phyloP scores from a whole-genome alignment of 2,113 vertebrate genomes.

The Serinus canaria region DNA sequence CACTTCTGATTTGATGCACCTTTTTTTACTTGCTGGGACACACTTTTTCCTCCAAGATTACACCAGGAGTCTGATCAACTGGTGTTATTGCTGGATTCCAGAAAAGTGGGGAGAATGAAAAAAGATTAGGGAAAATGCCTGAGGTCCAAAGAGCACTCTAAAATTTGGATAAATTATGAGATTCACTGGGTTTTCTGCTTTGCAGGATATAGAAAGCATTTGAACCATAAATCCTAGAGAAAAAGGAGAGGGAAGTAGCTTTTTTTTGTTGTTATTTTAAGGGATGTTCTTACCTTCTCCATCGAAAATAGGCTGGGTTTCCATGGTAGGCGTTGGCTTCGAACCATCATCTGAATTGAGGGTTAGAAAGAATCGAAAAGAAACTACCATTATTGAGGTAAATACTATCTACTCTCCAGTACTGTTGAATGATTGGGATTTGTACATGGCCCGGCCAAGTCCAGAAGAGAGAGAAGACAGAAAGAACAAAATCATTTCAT shows the following conservation, averaged over 20 bases:
- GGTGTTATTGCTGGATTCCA: constrained; percentile 54
- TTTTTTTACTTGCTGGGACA: not conserved
- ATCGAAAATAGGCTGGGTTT: constrained; percentile 86
- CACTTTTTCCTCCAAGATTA: not conserved
- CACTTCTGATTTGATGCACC: not conserved
- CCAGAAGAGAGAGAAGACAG: constrained; percentile 46
- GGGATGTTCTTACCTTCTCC: constrained; percentile 85
- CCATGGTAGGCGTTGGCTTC: constrained; percentile 94
- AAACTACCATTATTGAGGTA: constrained; percentile 99
- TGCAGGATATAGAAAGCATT: constrained; percentile 3
- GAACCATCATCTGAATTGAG: constrained; percentile 99
- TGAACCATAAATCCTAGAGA: not conserved
- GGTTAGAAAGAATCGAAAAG: constrained; percentile 99
- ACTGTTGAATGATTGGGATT: constrained; percentile 99
- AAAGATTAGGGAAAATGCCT: constrained; percentile 37
- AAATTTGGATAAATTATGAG: constrained; percentile 31
- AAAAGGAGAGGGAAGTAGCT: not conserved
- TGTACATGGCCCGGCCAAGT: constrained; percentile 93
- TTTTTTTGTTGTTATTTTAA: not conserved
- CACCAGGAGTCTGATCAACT: not conserved
- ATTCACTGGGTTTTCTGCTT: constrained; percentile 11
- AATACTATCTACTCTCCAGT: constrained; percentile 99
- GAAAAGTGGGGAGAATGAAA: constrained; percentile 10
- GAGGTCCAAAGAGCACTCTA: constrained; percentile 18
- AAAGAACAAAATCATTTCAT: not conserved